Base-by-base conservation (phyloP, 2,797 vertebrate species). In the Acestrorhynchus altus region DNA sequence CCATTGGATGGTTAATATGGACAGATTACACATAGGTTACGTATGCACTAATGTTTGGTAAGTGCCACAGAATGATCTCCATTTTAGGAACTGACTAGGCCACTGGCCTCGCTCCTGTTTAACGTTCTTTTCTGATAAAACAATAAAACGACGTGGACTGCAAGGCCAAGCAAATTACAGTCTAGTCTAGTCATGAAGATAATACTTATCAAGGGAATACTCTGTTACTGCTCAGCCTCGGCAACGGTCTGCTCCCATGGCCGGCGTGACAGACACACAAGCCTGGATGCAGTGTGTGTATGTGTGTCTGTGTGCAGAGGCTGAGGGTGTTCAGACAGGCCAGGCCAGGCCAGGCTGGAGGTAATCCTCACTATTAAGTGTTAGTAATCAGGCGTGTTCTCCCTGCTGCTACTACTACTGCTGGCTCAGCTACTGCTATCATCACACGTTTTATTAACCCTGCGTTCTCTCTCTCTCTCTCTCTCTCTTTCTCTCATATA, bases 351-450 rank as follows among this genome's bases (percentile, higher is more conserved):
- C 20, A 40, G 85, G 82, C 70, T 72, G 78, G 85, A 82, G 84
- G 79, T 92, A 92, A 91, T 93, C 91, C 83, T 18, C 76, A 79
- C 86, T 88, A 88, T 93, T 92, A 91, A 88, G 83, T 76, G 81
- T 84, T 84, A 86, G 86, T 86, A 90, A 88, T 88, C 89, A 92
- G 85, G 87, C 89, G 88, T 92, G 90, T 87, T 90, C 85, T 78
- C 60, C 65, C 51, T 77, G 87, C 87, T 84, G 81, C 81, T 73
- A 65, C 76, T 76, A 80, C 86, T 89, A 84, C 81, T 91, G 90
- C 89, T 92, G 88, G 87, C 89, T 93, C 91, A 92, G 91, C 90
- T 88, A 73, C 72, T 72, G 64, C 67, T 81, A 82, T 85, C 81
- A 86, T 82, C 66, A 86, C 85, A 84, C 73, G 61, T 80, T 82